Evolutionary conservation across 2,113 vertebrate species (phyloP), one percentile per base, ranked within the genome.

Genomic region (Coptodon bakossiorum): DNA sequence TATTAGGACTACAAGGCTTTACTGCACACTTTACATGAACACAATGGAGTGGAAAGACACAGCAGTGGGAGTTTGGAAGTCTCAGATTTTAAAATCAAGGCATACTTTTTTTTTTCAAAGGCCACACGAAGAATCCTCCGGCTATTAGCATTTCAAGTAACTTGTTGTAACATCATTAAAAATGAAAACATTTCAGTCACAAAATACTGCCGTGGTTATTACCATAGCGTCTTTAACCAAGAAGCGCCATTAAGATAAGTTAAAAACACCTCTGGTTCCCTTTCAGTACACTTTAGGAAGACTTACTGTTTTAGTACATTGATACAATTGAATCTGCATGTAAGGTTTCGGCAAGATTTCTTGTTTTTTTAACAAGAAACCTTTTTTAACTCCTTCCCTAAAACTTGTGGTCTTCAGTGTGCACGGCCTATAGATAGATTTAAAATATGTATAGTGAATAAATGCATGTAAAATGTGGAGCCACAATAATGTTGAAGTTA

Each of bases 1-100:
- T 91, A 93, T 94, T 93, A 91, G 90, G 90, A 88, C 80, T 88
- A 84, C 86, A 92, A 86, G 84, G 91, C 92, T 91, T 89, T 87
- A 68, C 88, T 40, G 34, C 85, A 86, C 86, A 90, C 88, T 93
- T 92, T 93, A 91, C 88, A 94, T 91, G 88, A 84, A 87, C 86
- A 91, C 81, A 89, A 88, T 92, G 76, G 88, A 83, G 50, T 57
- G 85, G 84, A 90, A 16, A 80, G 84, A 81, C 9, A 9, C 81
- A 85, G 36, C 82, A 43, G 81, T 14, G 63, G 31, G 84, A 81
- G 73, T 63, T 52, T 31, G 27, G 56, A 45, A 27, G 63, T 82
- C 48, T 84, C 9, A 1, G 6, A 66, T 86, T 90, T 87, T 76
- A 52, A 54, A 90, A 83, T 80, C 24, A 31, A 31, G 76, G 24